Conservation (phyloP, 2,888 invertebrate genomes). For the Eueremaeus valkanovi region DNA sequence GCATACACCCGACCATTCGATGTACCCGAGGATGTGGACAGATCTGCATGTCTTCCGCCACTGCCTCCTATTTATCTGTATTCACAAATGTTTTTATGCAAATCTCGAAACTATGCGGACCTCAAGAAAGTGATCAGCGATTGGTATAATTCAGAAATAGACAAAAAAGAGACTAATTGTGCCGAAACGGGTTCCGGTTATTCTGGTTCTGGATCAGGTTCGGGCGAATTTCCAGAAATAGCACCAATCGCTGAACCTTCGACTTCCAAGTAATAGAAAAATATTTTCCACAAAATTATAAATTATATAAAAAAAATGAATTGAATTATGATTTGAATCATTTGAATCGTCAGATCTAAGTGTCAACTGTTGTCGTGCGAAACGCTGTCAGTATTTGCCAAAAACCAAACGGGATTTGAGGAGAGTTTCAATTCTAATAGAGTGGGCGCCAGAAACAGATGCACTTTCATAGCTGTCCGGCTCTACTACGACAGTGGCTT, state of each 20-base stretch:
- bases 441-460: constrained; percentile 39
- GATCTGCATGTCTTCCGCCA: constrained; percentile 25
- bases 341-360: constrained; percentile 15
- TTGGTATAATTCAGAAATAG: constrained; percentile 13
- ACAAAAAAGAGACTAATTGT: neutral
- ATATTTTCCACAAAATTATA: too few relatives aligned
- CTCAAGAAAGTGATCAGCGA: constrained; percentile 27
- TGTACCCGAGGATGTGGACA: constrained; percentile 9
- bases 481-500: constrained; percentile 34
- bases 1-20: constrained; percentile 42
- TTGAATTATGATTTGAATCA: too few relatives aligned
- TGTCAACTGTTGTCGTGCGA: constrained; percentile 14
- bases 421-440: constrained; percentile 39
- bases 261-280: constrained; percentile 25
- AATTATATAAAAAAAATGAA: too few relatives aligned
- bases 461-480: constrained; percentile 34
- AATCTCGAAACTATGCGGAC: constrained; percentile 29
- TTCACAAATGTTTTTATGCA: constrained; percentile 30
- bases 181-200: neutral
- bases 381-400: constrained; percentile 23
- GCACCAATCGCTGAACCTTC: neutral
- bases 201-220: neutral
- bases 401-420: constrained; percentile 27
- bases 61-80: constrained; percentile 28
- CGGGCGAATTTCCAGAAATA: neutral